Evolutionary conservation across 2,888 invertebrate genomes (phyloP), one percentile per base, ranked within the genome.

Genomic region (Cheilosia pagana): DNA sequence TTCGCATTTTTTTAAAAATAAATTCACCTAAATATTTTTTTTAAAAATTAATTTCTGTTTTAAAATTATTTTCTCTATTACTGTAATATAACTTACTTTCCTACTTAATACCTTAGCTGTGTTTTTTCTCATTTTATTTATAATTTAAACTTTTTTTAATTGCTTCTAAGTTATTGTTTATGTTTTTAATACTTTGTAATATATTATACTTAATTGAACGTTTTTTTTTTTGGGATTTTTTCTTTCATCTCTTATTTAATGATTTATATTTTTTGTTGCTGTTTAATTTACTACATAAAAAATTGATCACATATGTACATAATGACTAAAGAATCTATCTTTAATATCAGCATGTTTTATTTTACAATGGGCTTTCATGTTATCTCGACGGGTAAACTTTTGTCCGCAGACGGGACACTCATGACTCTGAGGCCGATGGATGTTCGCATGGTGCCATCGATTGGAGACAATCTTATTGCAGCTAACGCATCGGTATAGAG

Each of bases 301-400:
- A 90, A 91, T 91, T 90, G 92, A 92, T 92, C 92, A 92, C 92
- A 92, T 92, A 90, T 92, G 92, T 91, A 92, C 92, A 91, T 92
- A 92, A 89, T 92, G 92, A 88, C 91, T 92, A 89, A 92, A 92
- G 89, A 92, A 92, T 87, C 91, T 91, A 89, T 92, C 92, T 90
- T 92, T 91, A 85, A 91, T 91, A 87, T 92, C 92, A 88, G 92
- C 91, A 89, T 94, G 94, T 91, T 94, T 94, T 88, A 93, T 92
- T 90, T 93, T 93, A 90, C 94, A 94, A 90, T 94, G 94, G 81
- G 93, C 93, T 92, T 94, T 94, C 93, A 94, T 94, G 89, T 94
- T 94, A 90, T 94, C 94, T 90, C 93, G 94, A 87, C 94, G 92
- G 71, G 94, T 94, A 89, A 94, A 94, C 86, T 93, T 93, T 89